phyloP scores from a whole-genome alignment of 23 tunicate genomes.

The Trididemnum clinides region DNA sequence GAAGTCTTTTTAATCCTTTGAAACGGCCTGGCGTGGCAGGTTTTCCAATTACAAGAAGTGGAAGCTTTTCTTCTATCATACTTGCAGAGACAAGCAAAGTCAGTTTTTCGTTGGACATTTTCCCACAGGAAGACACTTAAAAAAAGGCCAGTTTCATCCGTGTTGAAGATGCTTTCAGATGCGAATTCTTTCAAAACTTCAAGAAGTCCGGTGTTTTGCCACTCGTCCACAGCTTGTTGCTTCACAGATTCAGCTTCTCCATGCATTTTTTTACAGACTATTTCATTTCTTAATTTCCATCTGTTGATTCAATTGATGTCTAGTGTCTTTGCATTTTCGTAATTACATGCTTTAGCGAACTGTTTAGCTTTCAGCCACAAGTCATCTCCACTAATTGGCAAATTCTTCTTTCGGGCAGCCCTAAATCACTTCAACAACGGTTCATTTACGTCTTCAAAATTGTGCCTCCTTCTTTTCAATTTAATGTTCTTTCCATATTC shows the following conservation, averaged over 20 bases:
- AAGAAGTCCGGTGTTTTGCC: neutral
- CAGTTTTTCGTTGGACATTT: no score
- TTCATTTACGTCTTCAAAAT: no score
- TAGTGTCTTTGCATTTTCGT: neutral
- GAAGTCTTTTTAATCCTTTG: no score
- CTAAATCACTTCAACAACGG: no score
- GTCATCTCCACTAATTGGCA: no score
- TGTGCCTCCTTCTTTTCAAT: no score
- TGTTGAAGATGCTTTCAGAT: neutral
- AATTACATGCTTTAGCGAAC: neutral
- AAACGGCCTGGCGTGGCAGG: neutral
- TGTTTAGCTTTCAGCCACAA: neutral
- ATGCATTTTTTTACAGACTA: constrained; percentile 6
- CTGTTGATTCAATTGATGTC: neutral
- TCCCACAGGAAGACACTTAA: no score
- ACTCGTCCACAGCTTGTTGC: neutral
- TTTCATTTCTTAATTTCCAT: neutral
- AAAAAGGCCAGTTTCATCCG: constrained; percentile 2
- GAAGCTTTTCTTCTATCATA: no score
- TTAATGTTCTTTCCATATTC: no score
- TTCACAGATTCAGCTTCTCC: neutral
- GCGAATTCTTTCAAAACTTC: neutral
- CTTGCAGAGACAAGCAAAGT: no score
- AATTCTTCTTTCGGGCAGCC: no score
- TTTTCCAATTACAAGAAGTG: neutral